Conservation (phyloP, 2,797 vertebrate genomes). For the Malurus leucopterus region DNA sequence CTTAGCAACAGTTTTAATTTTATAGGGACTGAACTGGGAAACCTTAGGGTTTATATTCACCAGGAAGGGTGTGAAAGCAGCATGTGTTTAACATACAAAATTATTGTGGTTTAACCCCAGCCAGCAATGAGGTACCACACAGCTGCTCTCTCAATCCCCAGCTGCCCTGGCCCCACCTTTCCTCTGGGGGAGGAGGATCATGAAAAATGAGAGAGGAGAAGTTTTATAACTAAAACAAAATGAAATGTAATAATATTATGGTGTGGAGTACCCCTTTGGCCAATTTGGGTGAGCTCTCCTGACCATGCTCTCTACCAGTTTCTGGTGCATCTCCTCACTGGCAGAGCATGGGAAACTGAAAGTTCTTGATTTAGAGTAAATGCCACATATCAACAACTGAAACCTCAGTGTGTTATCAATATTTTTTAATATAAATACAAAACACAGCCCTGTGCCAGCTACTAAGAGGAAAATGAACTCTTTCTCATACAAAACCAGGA, state of each 20-base stretch:
- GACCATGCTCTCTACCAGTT: not conserved
- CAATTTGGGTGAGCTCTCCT: rapidly evolving
- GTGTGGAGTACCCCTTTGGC: not conserved
- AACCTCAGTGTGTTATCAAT: not conserved
- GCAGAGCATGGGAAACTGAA: not conserved
- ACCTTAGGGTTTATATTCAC: not conserved
- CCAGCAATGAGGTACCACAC: not conserved
- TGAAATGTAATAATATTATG: not conserved
- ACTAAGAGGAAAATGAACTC: not conserved
- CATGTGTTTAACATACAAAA: not conserved
- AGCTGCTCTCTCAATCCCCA: not conserved
- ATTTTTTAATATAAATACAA: not conserved
- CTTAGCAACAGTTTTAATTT: not conserved
- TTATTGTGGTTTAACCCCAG: not conserved
- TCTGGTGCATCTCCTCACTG: not conserved
- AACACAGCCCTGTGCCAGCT: not conserved
- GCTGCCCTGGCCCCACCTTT: not conserved
- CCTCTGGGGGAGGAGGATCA: not conserved
- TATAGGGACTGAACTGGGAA: not conserved
- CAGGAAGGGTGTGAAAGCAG: not conserved
- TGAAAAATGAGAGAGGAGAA: not conserved
- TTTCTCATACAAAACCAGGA: not conserved
- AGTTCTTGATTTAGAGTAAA: not conserved
- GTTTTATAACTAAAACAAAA: not conserved
- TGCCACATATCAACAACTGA: not conserved